Percentiles rank a stretch among this genome's conserved stretches.
phyloP scores from a whole-genome alignment of 2,797 vertebrate species.

The Peromyscus nudipes region DNA sequence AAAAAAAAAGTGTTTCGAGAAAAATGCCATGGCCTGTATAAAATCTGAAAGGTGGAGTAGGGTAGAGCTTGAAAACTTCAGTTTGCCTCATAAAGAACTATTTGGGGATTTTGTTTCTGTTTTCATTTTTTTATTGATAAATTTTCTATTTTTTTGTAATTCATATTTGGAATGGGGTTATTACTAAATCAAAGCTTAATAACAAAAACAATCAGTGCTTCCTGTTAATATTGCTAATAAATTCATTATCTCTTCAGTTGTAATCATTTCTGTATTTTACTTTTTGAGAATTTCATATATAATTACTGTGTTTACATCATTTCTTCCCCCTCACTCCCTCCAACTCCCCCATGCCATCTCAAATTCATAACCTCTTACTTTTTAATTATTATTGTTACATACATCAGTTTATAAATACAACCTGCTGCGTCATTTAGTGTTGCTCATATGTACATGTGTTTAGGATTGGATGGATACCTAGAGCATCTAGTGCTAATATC shows the following conservation, averaged over 20 bases:
- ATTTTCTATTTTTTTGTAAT: neutral
- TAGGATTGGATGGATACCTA: neutral
- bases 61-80: neutral
- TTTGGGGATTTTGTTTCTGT: neutral
- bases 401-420: neutral
- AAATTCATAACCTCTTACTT: neutral
- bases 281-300: neutral
- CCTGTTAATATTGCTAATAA: neutral
- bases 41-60: neutral
- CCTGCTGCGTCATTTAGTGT: neutral
- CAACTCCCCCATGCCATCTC: neutral
- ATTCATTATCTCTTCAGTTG: slow-evolving; percentile 18
- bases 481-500: neutral
- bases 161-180: slow-evolving; percentile 17
- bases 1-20: neutral
- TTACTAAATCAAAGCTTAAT: slow-evolving; percentile 57
- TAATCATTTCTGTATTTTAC: neutral
- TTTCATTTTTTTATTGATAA: neutral
- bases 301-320: neutral
- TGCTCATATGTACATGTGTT: neutral
- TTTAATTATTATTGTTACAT: neutral
- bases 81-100: neutral
- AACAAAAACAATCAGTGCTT: slow-evolving; percentile 48
- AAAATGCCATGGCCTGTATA: neutral
- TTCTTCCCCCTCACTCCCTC: neutral